phyloP scores from a whole-genome alignment of 2,888 invertebrate genomes.

The Carcina quercana region DNA sequence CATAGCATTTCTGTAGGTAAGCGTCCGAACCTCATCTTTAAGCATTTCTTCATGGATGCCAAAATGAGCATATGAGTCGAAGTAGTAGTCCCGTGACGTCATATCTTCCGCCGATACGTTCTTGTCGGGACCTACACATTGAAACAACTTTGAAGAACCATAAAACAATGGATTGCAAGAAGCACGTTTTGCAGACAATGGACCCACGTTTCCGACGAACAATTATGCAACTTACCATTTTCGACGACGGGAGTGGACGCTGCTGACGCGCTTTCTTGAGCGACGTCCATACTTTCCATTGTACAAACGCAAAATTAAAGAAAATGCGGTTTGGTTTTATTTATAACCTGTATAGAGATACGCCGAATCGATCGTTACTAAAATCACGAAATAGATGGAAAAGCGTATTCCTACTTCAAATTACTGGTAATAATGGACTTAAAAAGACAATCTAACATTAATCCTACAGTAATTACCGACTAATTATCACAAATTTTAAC shows the following conservation, averaged over 20 bases:
- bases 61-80: conserved; percentile 99
- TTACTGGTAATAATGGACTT: conserved; percentile 9
- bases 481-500: conserved; percentile 9
- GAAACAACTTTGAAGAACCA: conserved; percentile 25
- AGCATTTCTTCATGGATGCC: conserved; percentile 99
- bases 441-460: conserved; percentile 6
- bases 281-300: conserved; percentile 72
- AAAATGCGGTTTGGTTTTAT: too few species aligned
- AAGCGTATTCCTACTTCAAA: conserved; percentile 13
- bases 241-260: conserved; percentile 57
- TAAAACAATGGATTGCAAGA: conserved; percentile 1
- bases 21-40: conserved; percentile 98
- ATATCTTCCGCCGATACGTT: conserved; percentile 91
- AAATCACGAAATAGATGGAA: conserved; percentile 10
- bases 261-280: conserved; percentile 57
- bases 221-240: conserved; percentile 49
- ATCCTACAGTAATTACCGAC: conserved; percentile 4
- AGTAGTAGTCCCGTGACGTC: conserved; percentile 99
- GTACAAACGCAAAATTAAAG: conserved; percentile 27
- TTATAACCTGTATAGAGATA: conserved; percentile 58
- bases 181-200: conserved; percentile 53
- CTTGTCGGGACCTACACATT: conserved; percentile 54
- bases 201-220: conserved; percentile 1
- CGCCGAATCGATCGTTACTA: conserved; percentile 58
- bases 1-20: conserved; percentile 99